Percentiles rank a stretch among this genome's conserved stretches.
Conservation (phyloP, 2,888 invertebrate species). For the Amblyjoppa proteus region DNA sequence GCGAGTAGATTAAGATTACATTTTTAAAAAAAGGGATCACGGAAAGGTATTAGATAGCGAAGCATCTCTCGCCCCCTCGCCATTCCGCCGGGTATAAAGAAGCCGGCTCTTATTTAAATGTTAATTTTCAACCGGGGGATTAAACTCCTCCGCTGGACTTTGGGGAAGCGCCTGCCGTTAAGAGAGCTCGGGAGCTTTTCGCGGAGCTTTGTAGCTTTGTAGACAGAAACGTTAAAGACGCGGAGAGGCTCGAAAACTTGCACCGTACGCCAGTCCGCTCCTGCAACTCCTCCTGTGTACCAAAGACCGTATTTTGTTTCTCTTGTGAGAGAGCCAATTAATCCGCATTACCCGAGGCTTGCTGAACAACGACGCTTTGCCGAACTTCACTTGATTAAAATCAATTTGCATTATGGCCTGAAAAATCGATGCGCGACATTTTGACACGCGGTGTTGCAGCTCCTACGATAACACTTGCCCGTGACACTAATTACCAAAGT, state of each 20-base stretch:
- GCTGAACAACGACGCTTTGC: neutral
- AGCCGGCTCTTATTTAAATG: slow-evolving; percentile 54
- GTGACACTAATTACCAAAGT: neutral
- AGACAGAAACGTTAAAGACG: slow-evolving; percentile 24
- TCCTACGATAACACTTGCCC: too few species aligned
- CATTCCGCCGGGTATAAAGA: slow-evolving; percentile 7
- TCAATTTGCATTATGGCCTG: neutral
- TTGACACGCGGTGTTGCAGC: neutral
- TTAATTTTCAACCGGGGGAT: slow-evolving; percentile 59
- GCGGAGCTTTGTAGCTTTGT: slow-evolving; percentile 50
- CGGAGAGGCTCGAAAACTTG: neutral
- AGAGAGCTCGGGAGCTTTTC: slow-evolving; percentile 11
- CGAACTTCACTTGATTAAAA: slow-evolving; percentile 16
- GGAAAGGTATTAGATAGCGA: neutral
- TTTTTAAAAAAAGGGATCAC: neutral
- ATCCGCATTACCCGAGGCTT: slow-evolving; percentile 36
- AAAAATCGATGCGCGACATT: neutral
- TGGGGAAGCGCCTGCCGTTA: neutral
- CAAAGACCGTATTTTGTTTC: slow-evolving; percentile 28
- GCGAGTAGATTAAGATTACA: slow-evolving; percentile 26
- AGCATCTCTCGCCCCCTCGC: neutral
- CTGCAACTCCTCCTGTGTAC: slow-evolving; percentile 8
- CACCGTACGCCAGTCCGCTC: neutral
- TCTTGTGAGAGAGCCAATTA: slow-evolving; percentile 27
- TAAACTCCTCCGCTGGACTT: slow-evolving; percentile 44